Percentiles rank a stretch among this genome's conserved stretches.
These are phyloP conservation scores for Planococcus citri DNA, from an alignment of 1,140 invertebrate genomes.

Conservation along the genomic window DNA sequence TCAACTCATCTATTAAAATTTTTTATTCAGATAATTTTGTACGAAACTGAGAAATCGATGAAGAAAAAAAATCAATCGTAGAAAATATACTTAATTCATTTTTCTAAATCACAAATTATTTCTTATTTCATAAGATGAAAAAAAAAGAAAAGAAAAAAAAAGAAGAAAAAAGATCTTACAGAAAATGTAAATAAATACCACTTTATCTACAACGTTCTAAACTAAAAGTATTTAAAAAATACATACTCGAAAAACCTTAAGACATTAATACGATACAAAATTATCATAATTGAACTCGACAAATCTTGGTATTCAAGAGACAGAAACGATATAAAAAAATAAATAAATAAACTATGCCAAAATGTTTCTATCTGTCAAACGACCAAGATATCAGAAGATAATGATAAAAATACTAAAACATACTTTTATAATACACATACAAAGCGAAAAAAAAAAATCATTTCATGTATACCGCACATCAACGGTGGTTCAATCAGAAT, in stretches of 20 bases:
- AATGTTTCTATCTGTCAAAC: slow-evolving; percentile 2
- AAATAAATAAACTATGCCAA: slow-evolving; percentile 2
- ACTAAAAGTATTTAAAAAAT: not conserved
- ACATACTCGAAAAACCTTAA: not conserved
- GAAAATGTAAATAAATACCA: not conserved
- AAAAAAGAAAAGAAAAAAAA: too few relatives aligned
- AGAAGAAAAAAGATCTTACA: not conserved
- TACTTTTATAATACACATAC: not conserved
- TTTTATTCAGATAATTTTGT: slow-evolving; percentile 1
- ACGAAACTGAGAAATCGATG: not conserved
- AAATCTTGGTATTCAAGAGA: slow-evolving; percentile 7
- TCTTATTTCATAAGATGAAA: not conserved
- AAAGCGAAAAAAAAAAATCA: too few relatives aligned
- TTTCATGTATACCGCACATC: not conserved
- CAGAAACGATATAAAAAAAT: not conserved
- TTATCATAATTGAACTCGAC: not conserved
- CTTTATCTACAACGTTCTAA: not conserved
- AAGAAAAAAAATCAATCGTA: not conserved
- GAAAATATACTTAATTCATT: slow-evolving; percentile 1
- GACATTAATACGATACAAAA: not conserved
- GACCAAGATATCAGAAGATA: not conserved
- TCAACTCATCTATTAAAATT: not conserved
- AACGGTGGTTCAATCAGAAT: not conserved
- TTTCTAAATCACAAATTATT: slow-evolving; percentile 8
- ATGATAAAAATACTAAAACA: slow-evolving; percentile 8